Conservation (phyloP, 2,888 invertebrate species). For the Lysandra coridon region DNA sequence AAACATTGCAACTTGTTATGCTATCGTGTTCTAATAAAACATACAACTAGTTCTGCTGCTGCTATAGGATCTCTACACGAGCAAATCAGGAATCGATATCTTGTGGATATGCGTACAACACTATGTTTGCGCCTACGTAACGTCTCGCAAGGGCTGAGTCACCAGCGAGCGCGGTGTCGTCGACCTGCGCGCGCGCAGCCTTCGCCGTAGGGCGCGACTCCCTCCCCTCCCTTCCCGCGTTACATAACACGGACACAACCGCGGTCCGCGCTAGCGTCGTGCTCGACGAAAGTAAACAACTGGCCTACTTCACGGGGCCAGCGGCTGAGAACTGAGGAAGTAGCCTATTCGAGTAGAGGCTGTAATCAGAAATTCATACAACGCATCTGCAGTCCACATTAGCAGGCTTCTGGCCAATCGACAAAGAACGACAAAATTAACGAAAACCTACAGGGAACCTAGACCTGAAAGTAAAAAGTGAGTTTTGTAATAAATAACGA, state of each 20-base stretch:
- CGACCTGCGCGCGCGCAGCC: conserved; percentile 39
- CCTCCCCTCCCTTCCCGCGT: conserved; percentile 32
- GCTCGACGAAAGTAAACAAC: not conserved
- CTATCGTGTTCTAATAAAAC: not conserved
- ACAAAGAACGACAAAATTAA: not conserved
- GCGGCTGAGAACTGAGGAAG: not conserved
- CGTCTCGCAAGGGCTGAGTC: conserved; percentile 37
- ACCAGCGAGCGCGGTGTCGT: conserved; percentile 34
- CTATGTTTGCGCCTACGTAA: conserved; percentile 35
- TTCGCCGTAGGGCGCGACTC: conserved; percentile 32
- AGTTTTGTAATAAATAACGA: not conserved
- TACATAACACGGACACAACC: conserved; percentile 4
- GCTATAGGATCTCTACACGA: not conserved
- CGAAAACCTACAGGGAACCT: not conserved
- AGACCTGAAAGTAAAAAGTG: not conserved
- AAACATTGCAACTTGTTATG: not conserved
- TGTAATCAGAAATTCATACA: not conserved
- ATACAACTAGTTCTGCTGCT: not conserved
- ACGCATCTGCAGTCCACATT: not conserved
- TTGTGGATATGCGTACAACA: not conserved
- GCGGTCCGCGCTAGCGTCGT: not conserved
- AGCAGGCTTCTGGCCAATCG: not conserved
- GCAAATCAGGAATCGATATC: not conserved
- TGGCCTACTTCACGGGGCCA: not conserved
- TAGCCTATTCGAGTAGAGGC: not conserved